Base-by-base conservation (phyloP, 2,888 invertebrate genomes). In the Scrobipalpa atriplicella region DNA sequence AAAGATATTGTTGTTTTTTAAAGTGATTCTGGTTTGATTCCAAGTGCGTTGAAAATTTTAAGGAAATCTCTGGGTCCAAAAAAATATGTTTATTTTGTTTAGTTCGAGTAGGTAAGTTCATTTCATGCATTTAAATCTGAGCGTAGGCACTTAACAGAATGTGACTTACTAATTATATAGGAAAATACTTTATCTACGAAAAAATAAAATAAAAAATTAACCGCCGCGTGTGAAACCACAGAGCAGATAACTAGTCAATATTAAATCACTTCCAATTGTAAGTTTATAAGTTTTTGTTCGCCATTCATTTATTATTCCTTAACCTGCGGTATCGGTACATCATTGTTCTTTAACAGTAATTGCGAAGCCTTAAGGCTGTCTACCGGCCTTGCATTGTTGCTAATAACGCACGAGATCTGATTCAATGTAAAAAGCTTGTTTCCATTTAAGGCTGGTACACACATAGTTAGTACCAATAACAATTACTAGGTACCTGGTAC, bases 311-410 rank as follows among this genome's bases (percentile, higher is more conserved):
- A 58, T 58, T 62, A 43, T 47, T 62, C 39, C 51, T 18, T 21
- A 51, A 63, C 38, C 9, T 16, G 52, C 21, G 56, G 38, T 66
- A 68, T 66, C 64, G 54, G 63, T 18, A 54, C 65, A 65, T 66
- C 69, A 62, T 60, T 65, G 67, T 68, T 62, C 68, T 74, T 71
- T 71, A 58, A 58, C 36, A 16, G 38, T 58, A 75, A 72, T 74
- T 70, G 69, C 69, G 58, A 67, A 62, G 60, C 64, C 63, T 68
- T 65, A 68, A 66, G 69, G 63, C 63, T 47, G n/a, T 47, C 13
- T 21, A 6, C 1, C 69, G 73, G 66, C 85, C 84, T 85, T 85
- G 82, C 84, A 78, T 85, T 85, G 84, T 84, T 76, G 58, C 39
- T 16, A 21, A 21, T 62, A 66, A 10, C n/a, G 67, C 62, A 65